These are phyloP conservation scores for Ceratina calcarata DNA, from an alignment of 1,140 invertebrate genomes.

Conservation along the genomic window DNA sequence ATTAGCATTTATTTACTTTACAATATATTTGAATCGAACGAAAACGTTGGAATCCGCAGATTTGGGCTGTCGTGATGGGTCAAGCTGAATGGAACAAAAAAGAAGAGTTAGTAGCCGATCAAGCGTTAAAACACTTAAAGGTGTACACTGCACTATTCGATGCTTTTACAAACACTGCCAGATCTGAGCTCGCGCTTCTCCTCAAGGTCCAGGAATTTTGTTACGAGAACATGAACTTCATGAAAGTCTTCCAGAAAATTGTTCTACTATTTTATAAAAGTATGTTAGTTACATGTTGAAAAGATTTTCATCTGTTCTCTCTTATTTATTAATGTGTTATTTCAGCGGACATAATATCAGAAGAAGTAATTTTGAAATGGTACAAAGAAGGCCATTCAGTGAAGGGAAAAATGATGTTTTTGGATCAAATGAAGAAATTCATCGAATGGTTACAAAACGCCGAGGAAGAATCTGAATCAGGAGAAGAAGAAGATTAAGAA, in stretches of 20 bases:
- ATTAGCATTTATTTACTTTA: neutral
- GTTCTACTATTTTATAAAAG: conserved; percentile 97
- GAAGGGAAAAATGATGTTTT: conserved; percentile 97
- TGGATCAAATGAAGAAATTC: conserved; percentile 98
- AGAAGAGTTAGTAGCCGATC: conserved; percentile 96
- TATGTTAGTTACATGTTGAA: conserved; percentile 78
- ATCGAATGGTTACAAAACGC: conserved; percentile 98
- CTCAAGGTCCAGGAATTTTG: conserved; percentile 97
- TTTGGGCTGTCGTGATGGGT: conserved; percentile 96
- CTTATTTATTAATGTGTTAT: conserved; percentile 56
- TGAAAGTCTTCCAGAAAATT: conserved; percentile 99
- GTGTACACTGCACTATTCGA: conserved; percentile 91
- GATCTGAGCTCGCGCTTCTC: conserved; percentile 92
- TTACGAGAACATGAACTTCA: conserved; percentile 99
- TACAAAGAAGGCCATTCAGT: conserved; percentile 94
- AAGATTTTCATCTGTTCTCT: conserved; percentile 3
- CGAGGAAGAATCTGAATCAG: conserved; percentile 89
- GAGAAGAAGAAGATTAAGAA: conserved; percentile 78
- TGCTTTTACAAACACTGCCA: conserved; percentile 91
- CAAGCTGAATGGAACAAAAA: conserved; percentile 99
- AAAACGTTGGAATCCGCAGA: conserved; percentile 77
- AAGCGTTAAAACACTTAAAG: conserved; percentile 94
- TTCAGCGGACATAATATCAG: conserved; percentile 91
- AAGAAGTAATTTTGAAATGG: conserved; percentile 96
- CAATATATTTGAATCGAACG: neutral